phyloP scores from a whole-genome alignment of 2,888 invertebrate genomes.

The Empis livida region DNA sequence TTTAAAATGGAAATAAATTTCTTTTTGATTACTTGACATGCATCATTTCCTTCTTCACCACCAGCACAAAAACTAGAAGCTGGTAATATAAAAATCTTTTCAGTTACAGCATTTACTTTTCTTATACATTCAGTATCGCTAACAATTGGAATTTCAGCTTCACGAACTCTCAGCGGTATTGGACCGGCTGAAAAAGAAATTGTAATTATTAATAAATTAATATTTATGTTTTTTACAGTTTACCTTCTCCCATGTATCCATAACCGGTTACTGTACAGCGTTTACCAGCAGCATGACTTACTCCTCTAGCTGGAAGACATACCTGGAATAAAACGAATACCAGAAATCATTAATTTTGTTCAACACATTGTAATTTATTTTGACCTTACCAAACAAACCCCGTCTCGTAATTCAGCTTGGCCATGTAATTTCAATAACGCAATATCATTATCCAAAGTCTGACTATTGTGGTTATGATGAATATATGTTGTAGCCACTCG shows the following conservation, averaged over 20 bases:
- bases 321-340: slow-evolving; percentile 45
- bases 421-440: slow-evolving; percentile 80
- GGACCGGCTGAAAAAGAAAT: slow-evolving; percentile 77
- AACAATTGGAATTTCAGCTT: slow-evolving; percentile 84
- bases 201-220: background rate
- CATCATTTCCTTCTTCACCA: slow-evolving; percentile 84
- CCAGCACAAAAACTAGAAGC: slow-evolving; percentile 91
- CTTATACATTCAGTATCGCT: slow-evolving; percentile 85
- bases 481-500: slow-evolving; percentile 88
- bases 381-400: slow-evolving; percentile 40
- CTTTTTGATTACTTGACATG: slow-evolving; percentile 87
- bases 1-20: too few relatives aligned
- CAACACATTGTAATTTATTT: background rate
- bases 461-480: slow-evolving; percentile 91
- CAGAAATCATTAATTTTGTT: too few relatives aligned
- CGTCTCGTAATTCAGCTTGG: slow-evolving; percentile 77
- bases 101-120: slow-evolving; percentile 87
- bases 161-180: slow-evolving; percentile 76
- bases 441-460: slow-evolving; percentile 88
- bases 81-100: slow-evolving; percentile 86
- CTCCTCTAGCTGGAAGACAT: slow-evolving; percentile 78
- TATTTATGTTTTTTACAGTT: too few relatives aligned
- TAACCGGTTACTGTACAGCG: slow-evolving; percentile 88
- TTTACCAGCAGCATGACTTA: slow-evolving; percentile 79
- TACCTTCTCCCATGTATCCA: slow-evolving; percentile 90